Conservation (phyloP, 2,888 invertebrate genomes). For the Ophonus ardosiacus region DNA sequence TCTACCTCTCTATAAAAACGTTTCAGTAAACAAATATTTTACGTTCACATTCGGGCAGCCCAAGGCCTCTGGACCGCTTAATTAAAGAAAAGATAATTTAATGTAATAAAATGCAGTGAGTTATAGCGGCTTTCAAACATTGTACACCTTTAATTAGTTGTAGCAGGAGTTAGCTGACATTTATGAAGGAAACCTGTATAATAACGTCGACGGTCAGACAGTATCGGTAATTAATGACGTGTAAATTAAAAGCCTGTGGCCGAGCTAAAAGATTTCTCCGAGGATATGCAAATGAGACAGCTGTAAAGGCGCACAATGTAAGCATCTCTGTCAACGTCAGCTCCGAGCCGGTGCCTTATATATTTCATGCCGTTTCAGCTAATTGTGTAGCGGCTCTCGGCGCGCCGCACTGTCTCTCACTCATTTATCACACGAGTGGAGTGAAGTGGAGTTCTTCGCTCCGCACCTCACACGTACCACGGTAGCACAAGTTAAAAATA, state of each 20-base stretch:
- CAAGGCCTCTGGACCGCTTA: constrained; percentile 69
- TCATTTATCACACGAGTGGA: constrained; percentile 57
- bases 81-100: constrained; percentile 69
- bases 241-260: constrained; percentile 76
- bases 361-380: constrained; percentile 62
- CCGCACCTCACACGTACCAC: constrained; percentile 16
- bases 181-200: constrained; percentile 73
- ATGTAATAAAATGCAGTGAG: constrained; percentile 72
- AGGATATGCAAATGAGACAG: constrained; percentile 75
- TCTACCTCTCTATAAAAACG: constrained; percentile 62
- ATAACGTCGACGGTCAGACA: constrained; percentile 69
- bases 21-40: constrained; percentile 71
- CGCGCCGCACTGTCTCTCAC: constrained; percentile 60
- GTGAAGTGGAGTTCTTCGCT: not conserved
- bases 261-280: constrained; percentile 73
- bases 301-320: constrained; percentile 74
- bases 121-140: constrained; percentile 73
- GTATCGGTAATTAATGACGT: constrained; percentile 72
- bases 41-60: constrained; percentile 65
- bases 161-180: constrained; percentile 72
- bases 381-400: constrained; percentile 62
- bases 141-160: constrained; percentile 74
- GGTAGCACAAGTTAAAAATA: constrained; percentile 18
- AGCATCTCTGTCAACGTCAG: constrained; percentile 71
- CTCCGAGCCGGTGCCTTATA: constrained; percentile 53